Conservation (phyloP, 1,140 invertebrate genomes). For the Diuraphis noxia region DNA sequence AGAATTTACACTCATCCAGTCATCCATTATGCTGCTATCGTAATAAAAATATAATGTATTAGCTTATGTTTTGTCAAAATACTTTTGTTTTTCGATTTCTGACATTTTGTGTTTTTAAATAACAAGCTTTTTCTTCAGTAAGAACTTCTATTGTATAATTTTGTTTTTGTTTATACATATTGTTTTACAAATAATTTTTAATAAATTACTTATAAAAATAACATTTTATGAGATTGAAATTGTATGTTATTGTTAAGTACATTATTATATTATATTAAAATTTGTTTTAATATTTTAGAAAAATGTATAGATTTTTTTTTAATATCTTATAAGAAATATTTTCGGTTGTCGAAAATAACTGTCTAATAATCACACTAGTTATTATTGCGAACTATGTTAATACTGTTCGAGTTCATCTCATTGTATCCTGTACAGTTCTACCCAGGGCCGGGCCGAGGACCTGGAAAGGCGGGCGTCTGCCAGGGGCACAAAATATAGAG, state of each 20-base stretch:
- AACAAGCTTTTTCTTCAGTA: neutral
- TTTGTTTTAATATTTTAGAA: neutral
- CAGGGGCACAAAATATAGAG: too few relatives aligned
- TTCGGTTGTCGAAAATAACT: neutral
- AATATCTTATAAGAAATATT: neutral
- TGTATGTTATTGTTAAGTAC: too few relatives aligned
- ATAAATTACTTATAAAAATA: neutral
- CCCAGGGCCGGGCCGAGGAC: too few relatives aligned
- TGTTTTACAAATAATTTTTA: neutral
- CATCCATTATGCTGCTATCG: too few relatives aligned
- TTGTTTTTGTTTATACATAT: neutral
- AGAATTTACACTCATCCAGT: neutral
- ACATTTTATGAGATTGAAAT: neutral
- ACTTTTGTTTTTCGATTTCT: neutral
- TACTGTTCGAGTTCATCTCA: neutral
- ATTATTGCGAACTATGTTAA: neutral
- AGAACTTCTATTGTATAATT: neutral
- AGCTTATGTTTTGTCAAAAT: neutral
- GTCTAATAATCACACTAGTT: neutral
- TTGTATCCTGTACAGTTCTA: neutral
- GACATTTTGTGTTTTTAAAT: neutral
- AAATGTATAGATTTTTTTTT: neutral
- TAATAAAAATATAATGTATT: neutral
- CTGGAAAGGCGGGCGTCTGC: too few relatives aligned
- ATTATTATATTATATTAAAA: neutral